Evolutionary conservation across 2,888 invertebrate species (phyloP), one percentile per base, ranked within the genome.

Genomic region (Seladonia tumulorum): DNA sequence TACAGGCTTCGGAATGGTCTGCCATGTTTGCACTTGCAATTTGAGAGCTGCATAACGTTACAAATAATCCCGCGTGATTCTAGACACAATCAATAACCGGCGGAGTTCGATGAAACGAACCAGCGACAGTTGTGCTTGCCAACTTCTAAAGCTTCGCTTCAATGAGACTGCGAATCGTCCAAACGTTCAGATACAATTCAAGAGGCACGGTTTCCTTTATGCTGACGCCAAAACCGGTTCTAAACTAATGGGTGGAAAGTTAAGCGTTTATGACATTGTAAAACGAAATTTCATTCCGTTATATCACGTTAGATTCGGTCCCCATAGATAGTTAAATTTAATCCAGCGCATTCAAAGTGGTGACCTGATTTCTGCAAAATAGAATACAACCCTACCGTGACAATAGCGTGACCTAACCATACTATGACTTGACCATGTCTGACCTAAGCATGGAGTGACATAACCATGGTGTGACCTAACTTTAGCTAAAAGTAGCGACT

Each of bases 11-110:
- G 25, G 53, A 78, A 71, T 25, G 78, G n/a, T 57, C 25, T 57
- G 25, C 25, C 42, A 29, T 57, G 71, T 71, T 71, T 29, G 57
- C 42, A 22, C 42, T 25, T 42, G 78, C 57, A 79, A 72, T 79
- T 79, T 57, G 78, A 25, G 16, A 8, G 78, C 42, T 79, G 42
- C 42, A 72, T 60, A 72, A 79, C 57, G 29, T 60, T 72, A 60
- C 78, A 79, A 72, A 72, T 72, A 79, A 79, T 79, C 71, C 71
- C 57, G 42, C 45, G 71, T 72, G 71, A 60, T 79, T 72, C 45
- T 49, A 49, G 57, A 53, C 57, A 57, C 71, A 72, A 79, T 79
- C 78, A 72, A 79, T 49, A 71, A 60, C 57, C 25, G 72, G 60
- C 16, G 72, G 42, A 57, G 39, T 72, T 79, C 72, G 60, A 45